Evolutionary conservation across 2,888 invertebrate genomes (phyloP).

Genomic region (Odontocerum albicorne): DNA sequence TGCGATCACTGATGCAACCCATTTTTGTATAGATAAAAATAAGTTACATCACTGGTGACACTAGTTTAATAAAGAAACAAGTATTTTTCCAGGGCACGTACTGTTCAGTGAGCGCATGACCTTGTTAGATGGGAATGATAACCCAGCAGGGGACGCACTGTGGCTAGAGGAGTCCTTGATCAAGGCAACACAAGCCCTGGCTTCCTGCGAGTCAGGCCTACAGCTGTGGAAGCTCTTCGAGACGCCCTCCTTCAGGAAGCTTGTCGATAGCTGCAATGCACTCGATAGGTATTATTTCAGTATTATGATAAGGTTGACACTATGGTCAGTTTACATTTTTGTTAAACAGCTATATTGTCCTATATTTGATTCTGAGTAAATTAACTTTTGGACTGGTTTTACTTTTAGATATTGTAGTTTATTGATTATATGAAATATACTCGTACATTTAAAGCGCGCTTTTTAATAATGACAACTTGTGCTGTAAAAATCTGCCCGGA

Average conservation of each 20-base stretch:
- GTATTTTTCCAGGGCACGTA: slow-evolving; percentile 46
- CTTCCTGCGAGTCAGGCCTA: slow-evolving; percentile 64
- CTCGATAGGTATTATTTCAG: slow-evolving; percentile 57
- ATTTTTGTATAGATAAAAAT: too few species aligned
- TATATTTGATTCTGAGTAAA: too few species aligned
- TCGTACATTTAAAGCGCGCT: too few species aligned
- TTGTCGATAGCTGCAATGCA: slow-evolving; percentile 62
- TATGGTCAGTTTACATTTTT: not conserved
- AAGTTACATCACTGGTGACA: too few species aligned
- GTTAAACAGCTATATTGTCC: not conserved
- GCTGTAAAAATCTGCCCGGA: too few species aligned
- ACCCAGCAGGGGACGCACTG: slow-evolving; percentile 57
- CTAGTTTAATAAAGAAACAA: too few species aligned
- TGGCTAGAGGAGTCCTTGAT: slow-evolving; percentile 60
- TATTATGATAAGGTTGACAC: not conserved
- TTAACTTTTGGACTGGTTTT: too few species aligned
- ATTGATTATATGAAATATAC: too few species aligned
- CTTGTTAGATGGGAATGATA: slow-evolving; percentile 56
- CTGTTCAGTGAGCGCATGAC: slow-evolving; percentile 64
- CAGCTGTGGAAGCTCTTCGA: slow-evolving; percentile 66
- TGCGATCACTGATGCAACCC: too few species aligned
- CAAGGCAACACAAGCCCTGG: slow-evolving; percentile 60
- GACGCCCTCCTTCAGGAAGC: slow-evolving; percentile 60
- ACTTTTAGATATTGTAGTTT: too few species aligned
- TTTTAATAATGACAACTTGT: too few species aligned